Evolutionary conservation across 1,140 invertebrate species (phyloP).

Genomic region (Orius laevigatus): DNA sequence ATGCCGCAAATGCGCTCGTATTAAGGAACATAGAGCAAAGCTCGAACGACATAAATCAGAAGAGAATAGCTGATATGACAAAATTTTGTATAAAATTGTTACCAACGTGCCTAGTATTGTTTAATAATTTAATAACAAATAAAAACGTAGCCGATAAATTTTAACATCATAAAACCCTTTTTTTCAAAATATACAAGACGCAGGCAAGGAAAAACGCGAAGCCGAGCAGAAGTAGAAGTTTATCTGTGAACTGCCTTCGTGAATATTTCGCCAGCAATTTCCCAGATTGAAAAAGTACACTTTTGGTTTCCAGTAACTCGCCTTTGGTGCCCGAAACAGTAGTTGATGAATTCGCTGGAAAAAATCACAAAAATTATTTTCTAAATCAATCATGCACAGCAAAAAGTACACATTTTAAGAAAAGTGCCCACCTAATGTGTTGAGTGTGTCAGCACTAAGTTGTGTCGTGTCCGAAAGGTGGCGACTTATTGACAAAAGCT

Average conservation of each 20-base stretch:
- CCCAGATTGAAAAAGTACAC: conserved; percentile 71
- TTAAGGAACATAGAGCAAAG: too few relatives aligned
- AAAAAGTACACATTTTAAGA: not conserved
- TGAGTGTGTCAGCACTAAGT: conserved; percentile 66
- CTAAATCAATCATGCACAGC: conserved; percentile 3
- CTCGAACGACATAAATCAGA: too few relatives aligned
- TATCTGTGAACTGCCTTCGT: conserved; percentile 84
- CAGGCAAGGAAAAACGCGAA: conserved; percentile 84
- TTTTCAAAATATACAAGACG: conserved; percentile 81
- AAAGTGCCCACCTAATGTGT: conserved; percentile 45
- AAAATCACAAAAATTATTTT: conserved; percentile 16
- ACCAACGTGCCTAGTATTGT: too few relatives aligned
- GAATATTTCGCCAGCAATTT: conserved; percentile 89
- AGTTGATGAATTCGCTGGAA: conserved; percentile 32
- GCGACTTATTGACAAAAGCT: conserved; percentile 62
- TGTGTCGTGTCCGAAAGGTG: conserved; percentile 73
- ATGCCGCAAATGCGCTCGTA: too few relatives aligned
- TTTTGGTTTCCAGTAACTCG: conserved; percentile 70
- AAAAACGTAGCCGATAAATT: too few relatives aligned
- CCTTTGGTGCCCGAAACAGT: conserved; percentile 51
- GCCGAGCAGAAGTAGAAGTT: conserved; percentile 75
- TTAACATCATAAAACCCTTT: conserved; percentile 76
- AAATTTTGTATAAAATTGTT: too few relatives aligned
- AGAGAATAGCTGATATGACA: too few relatives aligned
- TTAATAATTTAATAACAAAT: too few relatives aligned